phyloP scores from a whole-genome alignment of 2,888 invertebrate species.

The Drosophila paracracens region DNA sequence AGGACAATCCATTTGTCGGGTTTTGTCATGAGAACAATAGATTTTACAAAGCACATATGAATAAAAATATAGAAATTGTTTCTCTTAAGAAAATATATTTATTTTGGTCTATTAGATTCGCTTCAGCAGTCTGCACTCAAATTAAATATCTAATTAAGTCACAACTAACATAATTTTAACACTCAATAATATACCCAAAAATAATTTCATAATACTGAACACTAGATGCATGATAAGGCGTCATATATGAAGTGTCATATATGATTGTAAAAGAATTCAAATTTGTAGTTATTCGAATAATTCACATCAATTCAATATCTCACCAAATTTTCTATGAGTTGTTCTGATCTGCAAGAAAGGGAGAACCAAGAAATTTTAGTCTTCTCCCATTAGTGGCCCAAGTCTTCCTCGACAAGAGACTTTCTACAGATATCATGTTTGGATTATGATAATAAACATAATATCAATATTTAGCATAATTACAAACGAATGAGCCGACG shows the following conservation, averaged over 20 bases:
- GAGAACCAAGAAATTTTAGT: neutral
- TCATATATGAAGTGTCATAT: neutral
- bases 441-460: constrained; percentile 13
- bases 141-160: neutral
- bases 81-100: neutral
- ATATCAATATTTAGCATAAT: constrained; percentile 67
- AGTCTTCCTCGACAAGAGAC: neutral
- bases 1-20: constrained; percentile 23
- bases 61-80: neutral
- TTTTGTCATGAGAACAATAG: constrained; percentile 30
- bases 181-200: neutral
- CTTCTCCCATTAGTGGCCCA: no score
- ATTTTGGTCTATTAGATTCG: neutral
- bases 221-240: neutral
- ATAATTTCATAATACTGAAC: neutral
- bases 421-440: neutral
- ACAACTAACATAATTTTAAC: neutral
- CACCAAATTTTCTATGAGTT: neutral
- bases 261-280: neutral
- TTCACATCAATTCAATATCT: neutral
- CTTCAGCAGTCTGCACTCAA: neutral
- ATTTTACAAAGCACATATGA: neutral
- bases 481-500: constrained; percentile 48
- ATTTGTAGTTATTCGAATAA: neutral
- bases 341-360: neutral